Evolutionary conservation across 2,797 vertebrate genomes (phyloP).

Genomic region (Alectoris magna): DNA sequence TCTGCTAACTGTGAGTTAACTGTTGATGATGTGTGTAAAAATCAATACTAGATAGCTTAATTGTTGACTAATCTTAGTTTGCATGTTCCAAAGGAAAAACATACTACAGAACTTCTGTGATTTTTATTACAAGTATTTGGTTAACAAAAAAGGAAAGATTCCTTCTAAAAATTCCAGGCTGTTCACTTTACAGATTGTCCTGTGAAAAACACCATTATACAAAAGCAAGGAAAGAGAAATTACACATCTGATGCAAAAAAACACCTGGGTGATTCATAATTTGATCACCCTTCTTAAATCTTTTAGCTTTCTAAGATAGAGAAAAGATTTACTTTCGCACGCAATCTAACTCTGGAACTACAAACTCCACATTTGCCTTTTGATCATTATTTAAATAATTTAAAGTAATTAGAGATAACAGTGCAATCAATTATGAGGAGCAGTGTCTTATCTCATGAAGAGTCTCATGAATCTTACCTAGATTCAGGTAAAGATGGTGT

Average conservation of each 20-base stretch:
- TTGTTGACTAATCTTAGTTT: neutral
- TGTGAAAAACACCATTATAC: neutral
- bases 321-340: neutral
- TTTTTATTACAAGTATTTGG: neutral
- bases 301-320: neutral
- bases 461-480: neutral
- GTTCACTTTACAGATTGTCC: neutral
- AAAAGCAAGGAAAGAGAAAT: neutral
- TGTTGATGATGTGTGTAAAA: neutral
- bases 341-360: neutral
- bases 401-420: neutral
- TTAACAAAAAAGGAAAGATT: conserved; percentile 1
- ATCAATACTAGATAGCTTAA: conserved; percentile 21
- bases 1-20: neutral
- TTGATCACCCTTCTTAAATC: neutral
- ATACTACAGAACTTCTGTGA: neutral
- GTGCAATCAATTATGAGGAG: neutral
- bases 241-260: neutral
- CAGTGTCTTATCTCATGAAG: neutral
- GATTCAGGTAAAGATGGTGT: neutral
- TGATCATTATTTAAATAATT: neutral
- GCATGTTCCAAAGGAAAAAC: neutral
- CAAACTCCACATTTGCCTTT: neutral
- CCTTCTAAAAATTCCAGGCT: neutral
- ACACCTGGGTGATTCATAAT: neutral